Evolutionary conservation across 2,113 vertebrate genomes (phyloP), one percentile per base, ranked within the genome.

Genomic region (Lota lota): DNA sequence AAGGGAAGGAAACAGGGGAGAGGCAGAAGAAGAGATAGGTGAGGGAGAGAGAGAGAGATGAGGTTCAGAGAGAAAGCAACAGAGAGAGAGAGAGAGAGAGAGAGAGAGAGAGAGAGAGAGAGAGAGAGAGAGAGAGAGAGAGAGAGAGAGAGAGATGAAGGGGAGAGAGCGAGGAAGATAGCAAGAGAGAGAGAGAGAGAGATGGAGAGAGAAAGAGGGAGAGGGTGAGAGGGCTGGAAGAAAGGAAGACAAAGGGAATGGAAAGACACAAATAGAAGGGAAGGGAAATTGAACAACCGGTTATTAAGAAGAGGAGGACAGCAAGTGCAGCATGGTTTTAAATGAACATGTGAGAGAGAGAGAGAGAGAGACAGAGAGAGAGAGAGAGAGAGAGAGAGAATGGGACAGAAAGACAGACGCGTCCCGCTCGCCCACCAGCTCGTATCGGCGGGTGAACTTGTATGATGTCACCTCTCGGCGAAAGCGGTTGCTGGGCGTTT

Each of bases 381-480:
- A 24, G 24, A 24, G 24, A 24, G 24, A 24, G 24, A 24, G 24
- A 24, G 24, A 24, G 24, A 24, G 24, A 24, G 24, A 24, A 4
- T 2, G 24, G 24, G 4, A 24, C 24, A 24, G 1, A 24, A 24
- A 24, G 51, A 12, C 2, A 2, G 11, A 1, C 51, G 51, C 17
- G 11, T 33, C 21, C 8, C 64, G 22, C 64, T 1, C 51, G 2
- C 17, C 21, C 11, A 11, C 16, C 74, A 11, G 68, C 40, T 68
- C 14, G 15, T 47, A 60, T 62, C 69, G 61, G 73, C 67, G 54
- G 4, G 6, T 17, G 22, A 75, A 10, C 53, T 51, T 68, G 18
- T 63, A 71, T 61, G 71, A 78, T 73, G 75, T 75, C 70, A 74
- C 68, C 36, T 21, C 36, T 68, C 22, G 12, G 67, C 3, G 1